Base-by-base conservation (phyloP, 2,113 vertebrate species). In the Gracilinanus agilis region DNA sequence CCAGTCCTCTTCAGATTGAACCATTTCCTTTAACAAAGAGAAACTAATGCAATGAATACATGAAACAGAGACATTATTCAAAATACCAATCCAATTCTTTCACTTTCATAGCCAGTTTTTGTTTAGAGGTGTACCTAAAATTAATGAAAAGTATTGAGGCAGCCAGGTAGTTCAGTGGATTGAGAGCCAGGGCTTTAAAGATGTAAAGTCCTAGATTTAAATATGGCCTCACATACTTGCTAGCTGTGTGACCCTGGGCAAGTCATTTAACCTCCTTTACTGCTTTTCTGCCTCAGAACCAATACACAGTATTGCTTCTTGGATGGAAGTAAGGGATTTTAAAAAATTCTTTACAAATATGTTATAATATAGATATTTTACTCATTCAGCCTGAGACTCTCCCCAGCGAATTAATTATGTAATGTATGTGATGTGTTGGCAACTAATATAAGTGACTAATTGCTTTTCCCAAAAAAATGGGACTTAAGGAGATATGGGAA, bases 321-420 rank as follows among this genome's bases (percentile, higher is more conserved):
- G 49, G 49, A 49, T 49, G 49, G 49, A 49, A 49, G 49, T 49
- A 49, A 49, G 49, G 49, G 49, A 3, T 49, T 49, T 49, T 49
- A 49, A n/a, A n/a, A n/a, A n/a, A 83, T 21, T 83, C 1, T 40
- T 83, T 83, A 40, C n/a, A 83, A 83, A 83, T 83, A 40, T 40
- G n/a, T 53, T 13, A n/a, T n/a, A 93, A 53, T 83, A 93, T 44
- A 83, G 29, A 95, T 67, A 83, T 83, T 83, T 83, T 83, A 83
- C 67, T 40, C 11, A 19, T 94, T 93, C n/a, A 94, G 9, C 90
- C 49, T 89, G 49, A 49, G 49, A 49, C 89, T 83, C 89, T 97
- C 93, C 92, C 56, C 23, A 91, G 34, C 91, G 89, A 94, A 96
- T 53, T 95, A 90, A 93, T 96, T 94, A 96, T 44, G 55, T 93